A percentile compares a stretch with the other conserved stretches of the same genome.
These are phyloP conservation scores for Zalophus californianus DNA, from an alignment of 2,797 vertebrate species.

Conservation along the genomic window DNA sequence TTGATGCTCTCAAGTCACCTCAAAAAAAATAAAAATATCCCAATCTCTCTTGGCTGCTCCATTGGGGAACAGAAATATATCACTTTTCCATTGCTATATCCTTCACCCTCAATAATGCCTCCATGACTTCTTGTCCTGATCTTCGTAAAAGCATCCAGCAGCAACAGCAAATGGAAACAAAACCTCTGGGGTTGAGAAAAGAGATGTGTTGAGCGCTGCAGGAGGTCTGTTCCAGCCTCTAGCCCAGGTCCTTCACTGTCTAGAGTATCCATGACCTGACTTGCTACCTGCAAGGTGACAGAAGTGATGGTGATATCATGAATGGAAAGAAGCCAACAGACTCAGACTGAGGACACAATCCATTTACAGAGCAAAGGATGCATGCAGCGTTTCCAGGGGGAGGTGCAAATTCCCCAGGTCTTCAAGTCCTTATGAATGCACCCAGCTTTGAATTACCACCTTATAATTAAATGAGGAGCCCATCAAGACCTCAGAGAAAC, in stretches of 20 bases:
- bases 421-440: neutral
- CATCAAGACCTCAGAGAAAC: neutral
- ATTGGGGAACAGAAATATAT: neutral
- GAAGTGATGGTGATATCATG: neutral
- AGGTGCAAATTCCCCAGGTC: neutral
- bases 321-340: neutral
- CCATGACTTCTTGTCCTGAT: neutral
- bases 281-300: neutral
- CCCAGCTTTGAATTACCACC: neutral
- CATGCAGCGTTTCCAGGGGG: fast-evolving
- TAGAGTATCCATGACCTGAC: neutral
- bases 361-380: neutral
- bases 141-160: neutral
- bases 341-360: fast-evolving
- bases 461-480: neutral
- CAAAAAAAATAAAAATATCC: neutral
- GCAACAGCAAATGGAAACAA: neutral
- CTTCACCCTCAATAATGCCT: fast-evolving
- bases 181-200: neutral
- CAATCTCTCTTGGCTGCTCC: neutral
- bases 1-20: neutral
- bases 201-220: too few relatives aligned
- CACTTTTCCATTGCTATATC: fast-evolving
- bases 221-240: neutral
- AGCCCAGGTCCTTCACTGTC: neutral